Conservation (phyloP, 2,888 invertebrate genomes). For the Oithona nana region DNA sequence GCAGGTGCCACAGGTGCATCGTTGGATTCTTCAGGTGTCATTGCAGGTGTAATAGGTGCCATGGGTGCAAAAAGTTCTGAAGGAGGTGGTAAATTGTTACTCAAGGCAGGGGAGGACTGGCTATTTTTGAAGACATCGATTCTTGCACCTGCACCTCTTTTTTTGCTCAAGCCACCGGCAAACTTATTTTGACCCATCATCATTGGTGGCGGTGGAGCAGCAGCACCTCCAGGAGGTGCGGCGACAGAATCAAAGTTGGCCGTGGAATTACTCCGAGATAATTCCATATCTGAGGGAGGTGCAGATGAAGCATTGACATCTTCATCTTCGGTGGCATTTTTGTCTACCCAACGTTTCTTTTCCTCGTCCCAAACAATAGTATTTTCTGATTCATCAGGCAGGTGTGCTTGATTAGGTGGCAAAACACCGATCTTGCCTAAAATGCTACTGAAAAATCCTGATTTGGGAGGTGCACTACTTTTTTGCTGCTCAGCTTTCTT, state of each 20-base stretch:
- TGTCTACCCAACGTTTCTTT: constrained; percentile 12
- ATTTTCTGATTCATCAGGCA: constrained; percentile 18
- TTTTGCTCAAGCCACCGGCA: not conserved
- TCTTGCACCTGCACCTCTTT: not conserved
- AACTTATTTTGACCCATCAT: not conserved
- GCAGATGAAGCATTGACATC: not conserved
- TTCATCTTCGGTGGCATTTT: not conserved
- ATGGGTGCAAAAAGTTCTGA: not conserved
- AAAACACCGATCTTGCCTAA: constrained; percentile 6
- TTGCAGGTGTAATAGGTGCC: not conserved
- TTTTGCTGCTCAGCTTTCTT: not conserved
- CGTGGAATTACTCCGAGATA: not conserved
- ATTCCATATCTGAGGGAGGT: constrained; percentile 15
- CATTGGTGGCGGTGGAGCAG: not conserved
- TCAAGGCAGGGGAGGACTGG: not conserved
- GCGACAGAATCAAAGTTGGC: not conserved
- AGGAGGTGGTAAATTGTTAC: not conserved
- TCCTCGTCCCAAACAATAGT: constrained; percentile 15
- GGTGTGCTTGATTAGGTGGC: constrained; percentile 18
- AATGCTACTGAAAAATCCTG: constrained; percentile 16
- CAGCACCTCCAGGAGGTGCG: not conserved
- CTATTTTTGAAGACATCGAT: constrained; percentile 14
- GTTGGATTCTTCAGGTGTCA: not conserved
- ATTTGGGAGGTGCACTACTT: not conserved
- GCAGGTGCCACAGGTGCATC: not conserved